phyloP scores from a whole-genome alignment of 2,888 invertebrate genomes.

The Heliothis peltigera region DNA sequence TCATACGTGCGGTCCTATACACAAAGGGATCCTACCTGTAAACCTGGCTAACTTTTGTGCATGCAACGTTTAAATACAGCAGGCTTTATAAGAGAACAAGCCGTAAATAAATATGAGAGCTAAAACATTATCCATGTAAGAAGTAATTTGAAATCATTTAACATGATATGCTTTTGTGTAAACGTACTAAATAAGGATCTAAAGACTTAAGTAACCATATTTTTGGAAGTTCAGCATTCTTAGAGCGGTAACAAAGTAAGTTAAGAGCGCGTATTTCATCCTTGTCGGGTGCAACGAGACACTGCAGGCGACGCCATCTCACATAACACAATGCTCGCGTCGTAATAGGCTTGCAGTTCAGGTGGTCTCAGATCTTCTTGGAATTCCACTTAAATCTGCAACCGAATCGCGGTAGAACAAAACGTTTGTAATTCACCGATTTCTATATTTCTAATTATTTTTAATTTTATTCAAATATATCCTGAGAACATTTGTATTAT shows the following conservation, averaged over 20 bases:
- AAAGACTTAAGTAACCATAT: conserved; percentile 31
- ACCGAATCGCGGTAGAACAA: conserved; percentile 28
- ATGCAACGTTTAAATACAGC: conserved; percentile 6
- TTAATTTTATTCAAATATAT: conserved; percentile 2
- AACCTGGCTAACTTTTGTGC: conserved; percentile 16
- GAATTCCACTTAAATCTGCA: conserved; percentile 59
- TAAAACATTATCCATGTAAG: not conserved
- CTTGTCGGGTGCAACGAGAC: conserved; percentile 66
- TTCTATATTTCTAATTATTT: conserved; percentile 10
- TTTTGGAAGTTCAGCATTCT: conserved; percentile 49
- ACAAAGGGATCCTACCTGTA: conserved; percentile 11
- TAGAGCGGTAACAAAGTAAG: conserved; percentile 36
- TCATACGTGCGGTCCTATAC: conserved; percentile 17
- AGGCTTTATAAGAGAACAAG: conserved; percentile 1
- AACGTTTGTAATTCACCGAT: conserved; percentile 25
- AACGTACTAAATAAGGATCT: conserved; percentile 23
- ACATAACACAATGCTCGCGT: conserved; percentile 70
- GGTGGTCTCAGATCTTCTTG: conserved; percentile 73
- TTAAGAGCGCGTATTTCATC: conserved; percentile 49
- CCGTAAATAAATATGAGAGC: conserved; percentile 11
- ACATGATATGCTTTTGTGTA: conserved; percentile 9
- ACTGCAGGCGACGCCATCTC: conserved; percentile 69
- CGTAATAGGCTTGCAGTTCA: conserved; percentile 67
- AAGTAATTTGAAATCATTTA: conserved; percentile 7
- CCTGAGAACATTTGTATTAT: not conserved